Conservation (phyloP, 2,113 vertebrate genomes). For the Nothocercus julius region DNA sequence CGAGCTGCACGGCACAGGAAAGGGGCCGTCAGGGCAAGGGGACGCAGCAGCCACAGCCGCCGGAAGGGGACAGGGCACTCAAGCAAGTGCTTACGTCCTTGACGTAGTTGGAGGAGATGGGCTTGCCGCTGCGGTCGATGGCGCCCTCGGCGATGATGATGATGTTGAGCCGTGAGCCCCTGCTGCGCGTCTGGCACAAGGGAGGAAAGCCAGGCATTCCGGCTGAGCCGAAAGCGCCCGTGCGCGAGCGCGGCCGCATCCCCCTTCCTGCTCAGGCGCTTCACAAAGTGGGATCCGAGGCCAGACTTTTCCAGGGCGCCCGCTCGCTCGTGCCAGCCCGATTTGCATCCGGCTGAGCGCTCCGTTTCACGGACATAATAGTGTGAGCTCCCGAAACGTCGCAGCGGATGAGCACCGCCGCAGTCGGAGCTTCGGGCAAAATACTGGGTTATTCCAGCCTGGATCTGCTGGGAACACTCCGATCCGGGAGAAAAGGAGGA, state of each 20-base stretch:
- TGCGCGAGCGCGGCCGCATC: rapidly evolving
- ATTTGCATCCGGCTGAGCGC: not conserved
- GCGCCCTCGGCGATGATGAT: conserved; percentile 94
- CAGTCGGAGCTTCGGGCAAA: not conserved
- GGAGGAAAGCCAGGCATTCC: rapidly evolving
- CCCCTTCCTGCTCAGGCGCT: too few relatives aligned
- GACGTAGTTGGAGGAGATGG: conserved; percentile 87
- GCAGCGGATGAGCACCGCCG: not conserved
- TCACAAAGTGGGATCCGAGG: not conserved
- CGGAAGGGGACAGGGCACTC: rapidly evolving
- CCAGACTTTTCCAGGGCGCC: not conserved
- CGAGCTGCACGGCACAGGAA: conserved; percentile 75
- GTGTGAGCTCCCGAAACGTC: conserved; percentile 1
- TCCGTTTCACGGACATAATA: conserved; percentile 28
- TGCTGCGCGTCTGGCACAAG: conserved; percentile 82
- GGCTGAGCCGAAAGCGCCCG: rapidly evolving
- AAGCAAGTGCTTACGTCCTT: conserved; percentile 82
- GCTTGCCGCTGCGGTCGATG: conserved; percentile 83
- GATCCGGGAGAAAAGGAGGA: not conserved
- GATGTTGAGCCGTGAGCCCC: conserved; percentile 92
- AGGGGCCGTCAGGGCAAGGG: rapidly evolving
- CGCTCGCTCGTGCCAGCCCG: not conserved
- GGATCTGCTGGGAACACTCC: rapidly evolving
- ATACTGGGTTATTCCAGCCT: not conserved
- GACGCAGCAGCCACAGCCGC: rapidly evolving